phyloP scores from a whole-genome alignment of 1,140 invertebrate species.

The Cyclargus thomasi region DNA sequence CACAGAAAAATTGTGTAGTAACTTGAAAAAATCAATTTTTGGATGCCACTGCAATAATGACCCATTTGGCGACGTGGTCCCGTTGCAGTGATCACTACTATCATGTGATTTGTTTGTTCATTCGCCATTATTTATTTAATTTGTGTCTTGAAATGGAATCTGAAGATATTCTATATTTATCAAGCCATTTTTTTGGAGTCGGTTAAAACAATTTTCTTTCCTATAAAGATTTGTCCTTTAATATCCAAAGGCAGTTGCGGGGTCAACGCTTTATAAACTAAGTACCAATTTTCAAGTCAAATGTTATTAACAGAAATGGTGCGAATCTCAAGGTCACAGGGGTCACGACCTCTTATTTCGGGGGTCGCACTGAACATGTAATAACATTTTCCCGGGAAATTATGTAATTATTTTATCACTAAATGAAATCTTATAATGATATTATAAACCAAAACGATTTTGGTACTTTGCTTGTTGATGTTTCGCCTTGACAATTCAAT shows the following conservation, averaged over 20 bases:
- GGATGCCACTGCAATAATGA: too few species aligned
- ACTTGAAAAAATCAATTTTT: too few species aligned
- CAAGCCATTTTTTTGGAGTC: background rate
- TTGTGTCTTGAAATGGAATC: background rate
- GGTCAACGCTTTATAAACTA: slow-evolving; percentile 1
- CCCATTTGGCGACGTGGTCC: too few species aligned
- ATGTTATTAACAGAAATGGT: background rate
- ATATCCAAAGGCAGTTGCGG: background rate
- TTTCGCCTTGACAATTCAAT: too few species aligned
- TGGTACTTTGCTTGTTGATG: too few species aligned
- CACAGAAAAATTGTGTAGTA: too few species aligned
- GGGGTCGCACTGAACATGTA: background rate
- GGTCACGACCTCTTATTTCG: background rate
- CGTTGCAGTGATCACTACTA: too few species aligned
- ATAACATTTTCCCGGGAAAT: background rate
- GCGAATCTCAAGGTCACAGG: background rate
- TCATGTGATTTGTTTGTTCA: too few species aligned
- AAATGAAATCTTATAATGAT: background rate
- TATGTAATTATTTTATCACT: background rate
- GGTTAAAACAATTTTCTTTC: background rate
- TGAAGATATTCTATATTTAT: background rate
- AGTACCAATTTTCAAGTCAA: slow-evolving; percentile 1
- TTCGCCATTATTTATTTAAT: too few species aligned
- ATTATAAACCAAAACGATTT: too few species aligned
- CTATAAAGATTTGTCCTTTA: background rate